Evolutionary conservation across 2,888 invertebrate species (phyloP), one percentile per base, ranked within the genome.

Genomic region (Nomada flava): DNA sequence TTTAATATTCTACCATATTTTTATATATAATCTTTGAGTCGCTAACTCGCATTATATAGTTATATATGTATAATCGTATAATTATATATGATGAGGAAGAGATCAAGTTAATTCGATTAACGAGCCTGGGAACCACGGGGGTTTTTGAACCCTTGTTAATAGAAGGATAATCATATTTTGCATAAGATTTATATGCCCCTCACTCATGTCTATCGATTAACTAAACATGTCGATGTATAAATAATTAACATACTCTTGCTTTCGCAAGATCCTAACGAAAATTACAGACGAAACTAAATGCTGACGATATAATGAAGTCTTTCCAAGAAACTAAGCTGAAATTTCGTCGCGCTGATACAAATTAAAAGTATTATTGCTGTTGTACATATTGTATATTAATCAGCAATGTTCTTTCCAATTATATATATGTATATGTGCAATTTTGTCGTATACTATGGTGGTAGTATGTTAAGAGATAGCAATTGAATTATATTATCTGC

Each of bases 101-200:
- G 47, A 57, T 55, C 60, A 77, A 65, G 18, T 69, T 55, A 67
- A 74, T 72, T 64, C 68, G 69, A 18, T 26, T 47, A 29, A 72
- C 13, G 36, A 74, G 57, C 42, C 67, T 44, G 53, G 15, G 68
- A 76, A 74, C 59, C 18, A 36, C 5, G 62, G 15, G 72, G 20
- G 11, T 47, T 67, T 52, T 60, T 62, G 50, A 73, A 74, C 76
- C 81, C 88, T 83, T 53, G 79, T 83, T 86, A 63, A 86, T 85
- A 89, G 72, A 75, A 78, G 84, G 83, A 88, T 87, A 83, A 36
- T 90, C 81, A 90, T 92, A 91, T 91, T 92, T 90, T 91, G 88
- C 90, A 90, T 91, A 91, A 89, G 86, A 90, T 87, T 90, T 91
- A 90, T 92, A 91, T 82, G 90, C 90, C 90, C 81, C 84, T 67